Conservation (phyloP, 2,888 invertebrate species). For the Celastrina argiolus region DNA sequence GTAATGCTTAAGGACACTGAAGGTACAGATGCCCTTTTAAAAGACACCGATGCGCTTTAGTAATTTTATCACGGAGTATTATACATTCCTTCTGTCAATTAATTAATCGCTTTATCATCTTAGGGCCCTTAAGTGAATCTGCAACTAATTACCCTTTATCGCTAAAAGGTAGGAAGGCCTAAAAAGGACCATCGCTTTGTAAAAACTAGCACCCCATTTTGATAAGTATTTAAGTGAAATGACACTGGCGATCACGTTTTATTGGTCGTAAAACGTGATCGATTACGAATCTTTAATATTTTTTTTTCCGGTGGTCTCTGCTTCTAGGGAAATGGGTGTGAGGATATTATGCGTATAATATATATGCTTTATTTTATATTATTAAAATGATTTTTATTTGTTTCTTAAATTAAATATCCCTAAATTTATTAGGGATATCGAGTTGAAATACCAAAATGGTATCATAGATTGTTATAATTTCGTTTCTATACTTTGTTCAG, state of each 20-base stretch:
- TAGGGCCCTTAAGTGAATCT: background rate
- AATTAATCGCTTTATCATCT: background rate
- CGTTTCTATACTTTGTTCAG: too few species aligned
- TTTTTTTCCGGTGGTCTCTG: too few species aligned
- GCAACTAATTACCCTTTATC: background rate
- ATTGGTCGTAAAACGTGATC: background rate
- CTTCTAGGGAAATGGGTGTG: too few species aligned
- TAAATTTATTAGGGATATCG: too few species aligned
- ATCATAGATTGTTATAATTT: too few species aligned
- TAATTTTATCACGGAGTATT: background rate
- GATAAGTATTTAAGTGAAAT: background rate
- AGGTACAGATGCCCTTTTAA: background rate
- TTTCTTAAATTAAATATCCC: too few species aligned
- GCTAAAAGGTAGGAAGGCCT: background rate
- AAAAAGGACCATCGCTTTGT: constrained; percentile 4
- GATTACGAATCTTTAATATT: background rate
- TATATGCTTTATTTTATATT: too few species aligned
- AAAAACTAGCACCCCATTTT: background rate
- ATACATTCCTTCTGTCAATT: background rate
- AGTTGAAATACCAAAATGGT: too few species aligned
- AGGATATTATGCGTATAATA: too few species aligned
- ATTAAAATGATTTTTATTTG: too few species aligned
- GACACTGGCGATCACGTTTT: background rate
- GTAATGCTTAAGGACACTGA: background rate
- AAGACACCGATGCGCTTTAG: background rate